phyloP scores from a whole-genome alignment of 2,888 invertebrate species.

The Abscondita cerata region DNA sequence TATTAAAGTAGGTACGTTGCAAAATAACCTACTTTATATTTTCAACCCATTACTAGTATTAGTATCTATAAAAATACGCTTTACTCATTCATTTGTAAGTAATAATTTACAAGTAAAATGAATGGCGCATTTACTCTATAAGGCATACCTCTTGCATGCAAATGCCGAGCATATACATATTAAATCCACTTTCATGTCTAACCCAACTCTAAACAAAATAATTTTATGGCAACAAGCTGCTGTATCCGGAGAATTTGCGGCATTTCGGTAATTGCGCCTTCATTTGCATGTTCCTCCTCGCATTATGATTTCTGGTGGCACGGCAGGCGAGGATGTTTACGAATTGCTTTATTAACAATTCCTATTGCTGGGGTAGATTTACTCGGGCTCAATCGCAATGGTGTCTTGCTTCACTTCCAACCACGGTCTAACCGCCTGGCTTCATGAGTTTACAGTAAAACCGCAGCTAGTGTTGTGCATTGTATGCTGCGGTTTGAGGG shows the following conservation, averaged over 20 bases:
- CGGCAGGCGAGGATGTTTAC: constrained; percentile 29
- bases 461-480: constrained; percentile 51
- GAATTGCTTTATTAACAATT: constrained; percentile 37
- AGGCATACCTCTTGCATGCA: constrained; percentile 45
- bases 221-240: constrained; percentile 53
- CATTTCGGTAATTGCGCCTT: constrained; percentile 33
- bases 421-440: constrained; percentile 54
- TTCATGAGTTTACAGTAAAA: constrained; percentile 57
- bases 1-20: too few relatives aligned
- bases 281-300: constrained; percentile 34
- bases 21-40: too few relatives aligned
- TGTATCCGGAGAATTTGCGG: constrained; percentile 38
- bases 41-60: too few relatives aligned
- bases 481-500: constrained; percentile 49
- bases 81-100: background rate
- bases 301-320: constrained; percentile 27
- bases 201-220: constrained; percentile 57
- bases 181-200: constrained; percentile 56
- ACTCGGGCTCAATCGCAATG: constrained; percentile 30
- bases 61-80: too few relatives aligned
- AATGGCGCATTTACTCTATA: constrained; percentile 3
- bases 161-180: constrained; percentile 52
- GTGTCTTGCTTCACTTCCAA: constrained; percentile 45
- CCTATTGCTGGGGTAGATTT: constrained; percentile 30
- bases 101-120: constrained; percentile 4